Evolutionary conservation across 2,113 vertebrate genomes (phyloP), one percentile per base, ranked within the genome.

Genomic region (Prietella phreatophila): DNA sequence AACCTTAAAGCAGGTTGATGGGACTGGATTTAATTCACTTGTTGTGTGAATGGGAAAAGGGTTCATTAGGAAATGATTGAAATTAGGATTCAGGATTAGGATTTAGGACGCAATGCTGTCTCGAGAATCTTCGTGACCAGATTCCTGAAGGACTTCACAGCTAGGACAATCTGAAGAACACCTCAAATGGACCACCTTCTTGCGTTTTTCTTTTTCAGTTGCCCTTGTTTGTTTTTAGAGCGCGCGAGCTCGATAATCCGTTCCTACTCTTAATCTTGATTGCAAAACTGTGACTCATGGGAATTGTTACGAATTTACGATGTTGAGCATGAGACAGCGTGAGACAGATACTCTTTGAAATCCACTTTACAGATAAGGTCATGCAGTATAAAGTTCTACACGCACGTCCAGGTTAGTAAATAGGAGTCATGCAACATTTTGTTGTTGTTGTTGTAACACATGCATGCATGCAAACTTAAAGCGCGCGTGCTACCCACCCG

Each of bases 401-500:
- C 25, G 25, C 71, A 47, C 71, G 39, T 47, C 13, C 20, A 75
- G 22, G 9, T 25, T 73, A 42, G 6, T 73, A n/a, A n/a, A n/a
- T 11, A 13, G 30, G 69, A 42, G 36, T 39, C 69, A 39, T 73
- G 69, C 33, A 39, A 42, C 20, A 42, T 42, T 13, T 75, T 15
- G 47, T 27, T 60, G 1, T 60, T 60, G 25, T 22, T 61, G 5
- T 39, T 73, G 42, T 9, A 42, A 75, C 36, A 25, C 76, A 4
- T 19, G 19, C 19, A 3, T 27, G 80, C 56, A 60, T 69, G 42
- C 20, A 27, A 15, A 63, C 30, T 10, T n/a, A 15, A 39, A 6
- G 75, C 15, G 39, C 27, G 20, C 13, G 33, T 58, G 78, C 76
- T 85, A 84, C 84, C 93, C 92, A 99, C 97, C 97, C 98, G 4